phyloP scores from a whole-genome alignment of 2,888 invertebrate species.

The Stenodema calcarata region DNA sequence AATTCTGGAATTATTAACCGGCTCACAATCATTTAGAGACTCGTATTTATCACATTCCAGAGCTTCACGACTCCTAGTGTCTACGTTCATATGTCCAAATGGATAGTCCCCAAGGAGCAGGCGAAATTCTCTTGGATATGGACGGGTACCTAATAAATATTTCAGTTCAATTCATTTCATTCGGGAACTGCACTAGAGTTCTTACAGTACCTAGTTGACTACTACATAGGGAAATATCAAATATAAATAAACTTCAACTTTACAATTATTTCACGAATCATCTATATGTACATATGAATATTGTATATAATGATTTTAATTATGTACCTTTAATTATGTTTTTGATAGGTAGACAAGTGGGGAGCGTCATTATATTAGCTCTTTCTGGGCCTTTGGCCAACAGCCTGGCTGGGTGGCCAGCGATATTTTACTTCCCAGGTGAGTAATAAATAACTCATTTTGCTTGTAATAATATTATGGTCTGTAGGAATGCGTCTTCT shows the following conservation, averaged over 20 bases:
- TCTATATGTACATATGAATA: too few species aligned
- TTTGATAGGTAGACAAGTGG: neutral
- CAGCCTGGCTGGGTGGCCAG: neutral
- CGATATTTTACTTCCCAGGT: constrained; percentile 6
- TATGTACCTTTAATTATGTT: neutral
- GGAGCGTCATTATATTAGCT: neutral
- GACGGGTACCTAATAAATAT: neutral
- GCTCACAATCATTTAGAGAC: too few species aligned
- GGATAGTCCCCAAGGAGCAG: neutral
- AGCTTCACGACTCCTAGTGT: neutral
- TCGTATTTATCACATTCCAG: neutral
- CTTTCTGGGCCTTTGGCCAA: neutral
- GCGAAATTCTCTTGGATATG: neutral
- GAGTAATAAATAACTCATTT: neutral
- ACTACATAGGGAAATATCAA: too few species aligned
- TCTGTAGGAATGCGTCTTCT: too few species aligned
- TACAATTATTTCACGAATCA: too few species aligned
- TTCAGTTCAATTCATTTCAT: too few species aligned
- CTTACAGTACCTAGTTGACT: too few species aligned
- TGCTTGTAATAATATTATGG: too few species aligned
- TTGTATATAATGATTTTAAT: neutral
- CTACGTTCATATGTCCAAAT: constrained; percentile 7
- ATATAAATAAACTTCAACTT: too few species aligned
- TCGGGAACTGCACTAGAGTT: too few species aligned
- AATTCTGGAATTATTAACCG: too few species aligned